Percentiles rank a stretch among this genome's conserved stretches.
These are phyloP conservation scores for Malurus melanocephalus DNA, from an alignment of 2,113 vertebrate genomes.

Conservation along the genomic window DNA sequence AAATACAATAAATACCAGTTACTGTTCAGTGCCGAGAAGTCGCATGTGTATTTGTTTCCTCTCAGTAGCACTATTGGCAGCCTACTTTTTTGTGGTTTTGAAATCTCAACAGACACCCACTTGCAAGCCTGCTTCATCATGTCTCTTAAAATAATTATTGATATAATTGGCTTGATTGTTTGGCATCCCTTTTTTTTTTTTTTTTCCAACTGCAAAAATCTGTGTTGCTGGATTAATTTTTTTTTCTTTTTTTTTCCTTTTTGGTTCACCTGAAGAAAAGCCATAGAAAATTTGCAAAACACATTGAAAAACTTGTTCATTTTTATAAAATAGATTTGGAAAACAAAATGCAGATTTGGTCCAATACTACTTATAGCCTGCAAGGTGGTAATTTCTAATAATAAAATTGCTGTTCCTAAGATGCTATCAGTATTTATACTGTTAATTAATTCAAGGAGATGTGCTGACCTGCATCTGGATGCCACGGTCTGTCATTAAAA, in stretches of 20 bases:
- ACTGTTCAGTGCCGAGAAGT: conserved; percentile 3
- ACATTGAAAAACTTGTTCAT: background rate
- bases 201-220: background rate
- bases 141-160: conserved; percentile 45
- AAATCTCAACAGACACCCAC: conserved; percentile 41
- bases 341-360: background rate
- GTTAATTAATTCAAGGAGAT: background rate
- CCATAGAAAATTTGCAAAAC: background rate
- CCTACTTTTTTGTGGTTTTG: conserved; percentile 27
- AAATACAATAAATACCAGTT: conserved; percentile 42
- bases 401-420: background rate
- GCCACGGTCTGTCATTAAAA: background rate
- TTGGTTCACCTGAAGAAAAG: background rate
- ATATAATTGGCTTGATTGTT: conserved; percentile 17
- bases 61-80: background rate
- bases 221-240: background rate
- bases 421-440: background rate
- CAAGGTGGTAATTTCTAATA: background rate
- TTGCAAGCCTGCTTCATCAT: conserved; percentile 19
- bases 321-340: background rate
- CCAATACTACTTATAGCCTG: background rate
- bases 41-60: conserved; percentile 28
- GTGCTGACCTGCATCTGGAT: background rate
- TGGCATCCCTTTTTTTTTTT: background rate
- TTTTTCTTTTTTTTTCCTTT: background rate